Evolutionary conservation across 2,888 invertebrate species (phyloP), one percentile per base, ranked within the genome.

Genomic region (Lasioglossum oenotherae): DNA sequence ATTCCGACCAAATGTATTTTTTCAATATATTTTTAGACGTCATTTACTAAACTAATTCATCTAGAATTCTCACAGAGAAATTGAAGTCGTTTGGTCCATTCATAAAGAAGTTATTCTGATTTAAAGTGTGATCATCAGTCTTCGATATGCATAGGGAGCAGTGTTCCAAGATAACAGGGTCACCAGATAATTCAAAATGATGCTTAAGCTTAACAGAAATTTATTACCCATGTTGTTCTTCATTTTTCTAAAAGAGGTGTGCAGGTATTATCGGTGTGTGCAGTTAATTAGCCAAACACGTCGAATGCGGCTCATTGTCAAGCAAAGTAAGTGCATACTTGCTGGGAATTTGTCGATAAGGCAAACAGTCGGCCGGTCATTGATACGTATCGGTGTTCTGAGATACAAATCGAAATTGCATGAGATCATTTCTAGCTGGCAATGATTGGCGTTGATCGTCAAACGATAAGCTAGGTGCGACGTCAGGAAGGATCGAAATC

Each of bases 371-470:
- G 49, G 5, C 19, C 6, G 19, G 19, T 23, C 16, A 53, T 71
- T 35, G 80, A 80, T 77, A 80, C 23, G 74, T 60, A 77, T 80
- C 77, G 12, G 64, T 23, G 80, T 71, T 41, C 27, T n/a, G n/a
- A 16, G 64, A 35, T 60, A 41, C 76, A 27, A n/a, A 31, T 8
- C n/a, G 35, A 60, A 46, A 76, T 80, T 31, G 60, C 31, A 16
- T 10, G 1, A 23, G 57, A 35, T 41, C 41, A 71, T 71, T 41
- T 10, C 4, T 41, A 12, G 19, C 10, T 12, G 12, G n/a, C n/a
- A 71, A 14, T 14, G n/a, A 71, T 71, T 2, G 38, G 41, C 10
- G n/a, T 71, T 41, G 41, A 41, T 41, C n/a, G 38, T 0, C 23
- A 23, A 38, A 38, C 38, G 71, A 71, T 41, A 71, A 41, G n/a